Evolutionary conservation across 2,797 vertebrate genomes (phyloP), one percentile per base, ranked within the genome.

Genomic region (Mormyrus proboscirostris): DNA sequence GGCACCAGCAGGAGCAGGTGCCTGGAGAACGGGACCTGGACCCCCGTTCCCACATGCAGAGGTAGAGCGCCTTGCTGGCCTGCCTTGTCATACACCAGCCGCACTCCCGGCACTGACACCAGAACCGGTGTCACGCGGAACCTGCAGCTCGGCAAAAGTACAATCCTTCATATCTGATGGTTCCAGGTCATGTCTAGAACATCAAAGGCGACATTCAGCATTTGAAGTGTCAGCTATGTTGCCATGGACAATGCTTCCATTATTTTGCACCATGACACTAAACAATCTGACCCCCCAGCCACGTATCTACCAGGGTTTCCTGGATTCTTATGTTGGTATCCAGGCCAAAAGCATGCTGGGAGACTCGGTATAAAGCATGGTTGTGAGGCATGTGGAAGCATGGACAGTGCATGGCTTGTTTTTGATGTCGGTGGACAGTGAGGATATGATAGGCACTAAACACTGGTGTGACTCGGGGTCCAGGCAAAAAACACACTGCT

Each of bases 21-120:
- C 94, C 94, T 98, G 92, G 97, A 98, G 95, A 98, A 98, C 91
- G 96, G 97, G 94, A 98, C 97, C 10, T 99, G 98, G 99, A 99
- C 97, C 55, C 94, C 94, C 19, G 96, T 97, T 89, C 98, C 98
- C 89, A 91, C 95, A 25, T 99, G 98, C 95, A 97, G 96, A 98
- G 98, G 98, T 99, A 96, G 95, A 94, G 91, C 90, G 92, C 91
- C 50, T 73, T 53, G 90, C 44, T 1, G n/a, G 22, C 44, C 53
- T 57, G 9, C 55, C 19, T 57, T 38, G 7, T 65, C 82, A 22
- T 29, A 0, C 76, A 51, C 49, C 88, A 62, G 33, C 44, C 55
- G 0, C 14, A 49, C 51, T 38, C 44, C 88, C 10, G 2, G 29
- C 89, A 3, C 55, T n/a, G 5, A 3, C 59, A 12, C n/a, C 53